These are phyloP conservation scores for Stomatorhinus walkeri DNA, from an alignment of 2,797 vertebrate species.

Conservation along the genomic window DNA sequence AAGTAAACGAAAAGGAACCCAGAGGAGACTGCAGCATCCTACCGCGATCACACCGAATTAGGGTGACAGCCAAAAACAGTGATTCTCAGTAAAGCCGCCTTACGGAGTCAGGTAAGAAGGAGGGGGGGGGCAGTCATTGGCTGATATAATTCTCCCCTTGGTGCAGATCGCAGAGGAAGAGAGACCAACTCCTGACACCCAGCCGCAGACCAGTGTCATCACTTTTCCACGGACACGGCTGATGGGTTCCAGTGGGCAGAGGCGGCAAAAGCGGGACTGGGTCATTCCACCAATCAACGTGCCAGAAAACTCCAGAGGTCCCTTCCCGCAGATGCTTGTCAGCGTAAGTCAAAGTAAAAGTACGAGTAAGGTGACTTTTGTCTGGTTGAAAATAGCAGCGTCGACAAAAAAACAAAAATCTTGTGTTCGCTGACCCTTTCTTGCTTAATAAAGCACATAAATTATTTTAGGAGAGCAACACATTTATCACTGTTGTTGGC, in stretches of 20 bases:
- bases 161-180: slow-evolving; percentile 54
- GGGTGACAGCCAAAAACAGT: background rate
- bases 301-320: slow-evolving; percentile 88
- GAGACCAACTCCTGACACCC: slow-evolving; percentile 32
- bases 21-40: background rate
- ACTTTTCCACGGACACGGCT: slow-evolving; percentile 61
- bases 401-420: background rate
- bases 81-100: background rate
- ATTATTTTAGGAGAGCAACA: background rate
- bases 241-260: slow-evolving; percentile 60
- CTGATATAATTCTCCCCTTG: background rate
- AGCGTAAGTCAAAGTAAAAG: slow-evolving; percentile 67
- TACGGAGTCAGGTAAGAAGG: background rate
- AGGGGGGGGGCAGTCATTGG: background rate
- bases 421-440: background rate
- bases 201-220: slow-evolving; percentile 55
- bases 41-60: background rate
- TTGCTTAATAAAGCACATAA: background rate
- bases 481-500: background rate
- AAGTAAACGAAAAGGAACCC: background rate
- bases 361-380: background rate
- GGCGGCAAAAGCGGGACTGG: slow-evolving; percentile 89
- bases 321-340: slow-evolving; percentile 92
- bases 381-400: background rate
- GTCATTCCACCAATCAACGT: slow-evolving; percentile 96